Conservation (phyloP, 2,113 vertebrate species). For the Aspiorhynchus laticeps region DNA sequence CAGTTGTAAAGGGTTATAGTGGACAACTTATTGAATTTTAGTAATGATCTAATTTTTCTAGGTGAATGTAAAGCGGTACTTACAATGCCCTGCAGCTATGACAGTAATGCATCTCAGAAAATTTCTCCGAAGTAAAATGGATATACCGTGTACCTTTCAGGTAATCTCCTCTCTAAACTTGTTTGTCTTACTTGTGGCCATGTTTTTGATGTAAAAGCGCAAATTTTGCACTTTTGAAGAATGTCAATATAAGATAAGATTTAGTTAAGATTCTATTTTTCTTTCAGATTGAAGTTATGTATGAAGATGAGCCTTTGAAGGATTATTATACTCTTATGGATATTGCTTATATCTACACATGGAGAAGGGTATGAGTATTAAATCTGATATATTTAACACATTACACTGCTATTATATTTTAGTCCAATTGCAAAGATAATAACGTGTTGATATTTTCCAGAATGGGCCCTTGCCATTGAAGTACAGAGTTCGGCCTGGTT, state of each 20-base stretch:
- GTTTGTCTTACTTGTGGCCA: neutral
- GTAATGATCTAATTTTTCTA: slow-evolving; percentile 59
- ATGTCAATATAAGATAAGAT: no score
- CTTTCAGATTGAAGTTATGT: slow-evolving; percentile 95
- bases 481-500: slow-evolving; percentile 85
- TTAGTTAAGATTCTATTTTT: slow-evolving; percentile 19
- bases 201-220: neutral
- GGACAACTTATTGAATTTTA: neutral
- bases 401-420: neutral
- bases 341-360: slow-evolving; percentile 98
- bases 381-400: neutral
- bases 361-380: slow-evolving; percentile 88
- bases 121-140: slow-evolving; percentile 99
- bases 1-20: neutral
- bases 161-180: slow-evolving; percentile 67
- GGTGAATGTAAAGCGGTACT: slow-evolving; percentile 94
- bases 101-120: slow-evolving; percentile 98
- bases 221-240: no score
- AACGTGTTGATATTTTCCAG: slow-evolving; percentile 65
- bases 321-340: slow-evolving; percentile 99
- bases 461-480: slow-evolving; percentile 88
- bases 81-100: slow-evolving; percentile 98
- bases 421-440: neutral
- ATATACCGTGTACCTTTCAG: slow-evolving; percentile 95
- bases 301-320: slow-evolving; percentile 97